These are phyloP conservation scores for Dasypus novemcinctus DNA, from an alignment of 2,113 vertebrate species.

Conservation along the genomic window DNA sequence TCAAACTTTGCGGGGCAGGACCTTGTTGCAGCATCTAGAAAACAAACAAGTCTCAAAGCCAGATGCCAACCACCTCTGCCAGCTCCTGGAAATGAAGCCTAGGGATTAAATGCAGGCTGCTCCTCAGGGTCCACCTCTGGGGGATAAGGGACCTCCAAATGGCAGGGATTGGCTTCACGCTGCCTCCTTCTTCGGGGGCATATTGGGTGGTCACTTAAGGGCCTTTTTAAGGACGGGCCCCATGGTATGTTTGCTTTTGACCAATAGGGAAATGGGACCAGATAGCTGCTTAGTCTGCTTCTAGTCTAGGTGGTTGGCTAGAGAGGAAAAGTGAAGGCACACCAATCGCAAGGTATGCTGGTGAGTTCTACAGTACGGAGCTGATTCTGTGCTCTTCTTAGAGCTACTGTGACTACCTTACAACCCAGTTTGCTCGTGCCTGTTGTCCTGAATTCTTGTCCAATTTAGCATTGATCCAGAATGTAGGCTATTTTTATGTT, in stretches of 20 bases:
- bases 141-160: neutral
- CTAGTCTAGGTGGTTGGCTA: neutral
- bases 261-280: neutral
- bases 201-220: neutral
- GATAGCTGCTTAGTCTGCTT: neutral
- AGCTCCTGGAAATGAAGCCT: conserved; percentile 2
- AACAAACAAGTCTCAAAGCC: conserved; percentile 24
- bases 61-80: neutral
- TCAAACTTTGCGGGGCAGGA: neutral
- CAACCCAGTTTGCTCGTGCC: neutral
- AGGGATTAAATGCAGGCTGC: neutral
- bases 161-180: neutral
- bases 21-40: neutral
- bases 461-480: neutral
- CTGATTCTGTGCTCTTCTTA: neutral
- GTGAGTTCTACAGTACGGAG: neutral
- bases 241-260: neutral
- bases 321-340: neutral
- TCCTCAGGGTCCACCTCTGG: neutral
- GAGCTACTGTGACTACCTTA: neutral
- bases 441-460: conserved; percentile 7
- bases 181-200: neutral
- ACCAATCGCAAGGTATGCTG: neutral
- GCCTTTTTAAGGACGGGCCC: neutral
- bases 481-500: neutral